Base-by-base conservation (phyloP, 2,888 invertebrate species). In the Drosophila koepferae region DNA sequence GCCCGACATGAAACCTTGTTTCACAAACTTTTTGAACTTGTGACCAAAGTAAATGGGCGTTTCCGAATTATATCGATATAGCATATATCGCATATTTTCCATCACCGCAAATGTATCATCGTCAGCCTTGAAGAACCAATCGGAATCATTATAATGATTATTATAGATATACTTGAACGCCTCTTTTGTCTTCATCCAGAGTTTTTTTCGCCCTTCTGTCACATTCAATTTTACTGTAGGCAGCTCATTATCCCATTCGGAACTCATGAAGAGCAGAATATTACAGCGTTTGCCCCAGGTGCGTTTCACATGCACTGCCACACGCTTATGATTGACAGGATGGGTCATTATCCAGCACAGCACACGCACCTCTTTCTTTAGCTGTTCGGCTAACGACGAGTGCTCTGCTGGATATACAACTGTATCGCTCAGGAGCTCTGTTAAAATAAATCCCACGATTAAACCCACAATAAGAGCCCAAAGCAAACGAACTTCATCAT, bases 181-280 rank as follows among this genome's bases (percentile, higher is more conserved):
- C n/a, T 18, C 18, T 31, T 10, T 18, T 6, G 49, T 31, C 28
- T 49, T 49, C 9, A 5, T 5, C 48, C 48, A 31, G 10, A 49
- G 49, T 10, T 18, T 2, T 0, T 6, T 0, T 6, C 31, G 5
- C 6, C n/a, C 49, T 3, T 49, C 31, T 9, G 6, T 6, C 31
- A 34, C 31, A 49, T 49, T 49, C 31, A 49, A 34, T 34, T 31
- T 31, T 6, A 49, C 18, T n/a, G 49, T 31, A 5, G 28, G 28
- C 28, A 49, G n/a, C 31, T 49, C n/a, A n/a, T 2, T 4, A n/a
- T 49, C 28, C 16, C 1, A 6, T n/a, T 31, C 4, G 10, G 28
- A n/a, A 16, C 48, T 49, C 28, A 49, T 49, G 48, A 49, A 49
- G 9, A 49, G 48, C 48, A 49, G 48, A 31, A n/a, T 49, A 23